Conservation (phyloP, 2,113 vertebrate genomes). For the Melospiza georgiana region DNA sequence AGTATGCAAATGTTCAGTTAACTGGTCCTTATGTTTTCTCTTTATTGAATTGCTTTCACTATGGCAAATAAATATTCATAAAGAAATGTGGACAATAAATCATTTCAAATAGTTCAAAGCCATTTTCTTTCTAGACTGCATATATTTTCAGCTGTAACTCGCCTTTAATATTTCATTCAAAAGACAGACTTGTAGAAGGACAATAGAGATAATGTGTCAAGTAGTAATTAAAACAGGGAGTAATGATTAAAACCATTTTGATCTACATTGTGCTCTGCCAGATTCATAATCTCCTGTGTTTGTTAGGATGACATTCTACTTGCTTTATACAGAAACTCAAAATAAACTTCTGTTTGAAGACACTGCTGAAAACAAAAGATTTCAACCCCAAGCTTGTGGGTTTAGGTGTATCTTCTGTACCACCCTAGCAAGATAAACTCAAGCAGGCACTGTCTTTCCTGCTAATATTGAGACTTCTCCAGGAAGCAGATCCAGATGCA, state of each 20-base stretch:
- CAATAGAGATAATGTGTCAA: slow-evolving; percentile 68
- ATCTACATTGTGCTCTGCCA: slow-evolving; percentile 23
- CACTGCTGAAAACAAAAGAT: neutral
- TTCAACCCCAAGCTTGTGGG: neutral
- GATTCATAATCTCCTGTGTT: slow-evolving; percentile 34
- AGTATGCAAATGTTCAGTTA: slow-evolving; percentile 67
- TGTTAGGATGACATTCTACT: slow-evolving; percentile 42
- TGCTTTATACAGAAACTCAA: slow-evolving; percentile 1
- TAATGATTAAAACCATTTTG: slow-evolving; percentile 56
- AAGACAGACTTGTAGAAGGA: slow-evolving; percentile 60
- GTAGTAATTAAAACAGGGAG: slow-evolving; percentile 65
- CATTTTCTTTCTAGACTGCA: slow-evolving; percentile 58
- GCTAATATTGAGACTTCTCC: neutral
- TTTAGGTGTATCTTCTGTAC: neutral
- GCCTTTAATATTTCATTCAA: slow-evolving; percentile 66
- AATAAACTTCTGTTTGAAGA: slow-evolving; percentile 30
- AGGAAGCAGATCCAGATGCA: neutral
- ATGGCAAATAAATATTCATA: slow-evolving; percentile 74
- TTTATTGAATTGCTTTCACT: slow-evolving; percentile 68
- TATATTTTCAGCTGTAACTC: slow-evolving; percentile 68
- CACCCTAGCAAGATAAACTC: neutral
- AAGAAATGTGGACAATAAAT: slow-evolving; percentile 70
- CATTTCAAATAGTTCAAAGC: slow-evolving; percentile 66
- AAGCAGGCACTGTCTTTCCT: neutral
- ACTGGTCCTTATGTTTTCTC: slow-evolving; percentile 62